Percentiles rank a stretch among this genome's conserved stretches.
Conservation (phyloP, 2,888 invertebrate species). For the Temnothorax unifasciatus region DNA sequence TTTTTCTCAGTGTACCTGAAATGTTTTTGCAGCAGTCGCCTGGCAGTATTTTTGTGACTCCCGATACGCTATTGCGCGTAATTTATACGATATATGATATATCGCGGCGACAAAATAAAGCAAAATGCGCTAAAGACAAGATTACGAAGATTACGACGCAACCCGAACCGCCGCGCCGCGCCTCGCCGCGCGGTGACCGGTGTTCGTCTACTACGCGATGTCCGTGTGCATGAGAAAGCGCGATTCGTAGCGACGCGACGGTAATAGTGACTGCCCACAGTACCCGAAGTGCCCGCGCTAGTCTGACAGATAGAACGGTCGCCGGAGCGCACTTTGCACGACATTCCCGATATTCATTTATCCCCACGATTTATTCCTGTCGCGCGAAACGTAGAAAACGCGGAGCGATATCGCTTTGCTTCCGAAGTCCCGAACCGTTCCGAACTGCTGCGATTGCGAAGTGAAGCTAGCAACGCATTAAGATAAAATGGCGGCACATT, state of each 20-base stretch:
- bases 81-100: not conserved
- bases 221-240: too few relatives aligned
- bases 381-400: not conserved
- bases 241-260: too few relatives aligned
- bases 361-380: not conserved
- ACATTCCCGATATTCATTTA: slow-evolving; percentile 16
- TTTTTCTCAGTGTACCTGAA: too few relatives aligned
- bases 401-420: not conserved
- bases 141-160: too few relatives aligned
- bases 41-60: not conserved
- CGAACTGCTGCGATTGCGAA: not conserved
- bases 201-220: too few relatives aligned
- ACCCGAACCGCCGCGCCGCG: too few relatives aligned
- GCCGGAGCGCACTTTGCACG: not conserved
- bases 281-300: not conserved
- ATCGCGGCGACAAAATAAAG: not conserved
- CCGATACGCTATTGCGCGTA: too few relatives aligned
- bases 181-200: too few relatives aligned
- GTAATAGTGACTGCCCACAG: too few relatives aligned
- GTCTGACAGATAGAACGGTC: not conserved
- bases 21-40: not conserved
- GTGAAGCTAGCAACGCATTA: not conserved
- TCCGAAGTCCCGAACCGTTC: not conserved
- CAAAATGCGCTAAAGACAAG: not conserved
- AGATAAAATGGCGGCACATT: slow-evolving; percentile 5